Evolutionary conservation across 2,797 vertebrate genomes (phyloP), one percentile per base, ranked within the genome.

Genomic region (Bovichtus variegatus): DNA sequence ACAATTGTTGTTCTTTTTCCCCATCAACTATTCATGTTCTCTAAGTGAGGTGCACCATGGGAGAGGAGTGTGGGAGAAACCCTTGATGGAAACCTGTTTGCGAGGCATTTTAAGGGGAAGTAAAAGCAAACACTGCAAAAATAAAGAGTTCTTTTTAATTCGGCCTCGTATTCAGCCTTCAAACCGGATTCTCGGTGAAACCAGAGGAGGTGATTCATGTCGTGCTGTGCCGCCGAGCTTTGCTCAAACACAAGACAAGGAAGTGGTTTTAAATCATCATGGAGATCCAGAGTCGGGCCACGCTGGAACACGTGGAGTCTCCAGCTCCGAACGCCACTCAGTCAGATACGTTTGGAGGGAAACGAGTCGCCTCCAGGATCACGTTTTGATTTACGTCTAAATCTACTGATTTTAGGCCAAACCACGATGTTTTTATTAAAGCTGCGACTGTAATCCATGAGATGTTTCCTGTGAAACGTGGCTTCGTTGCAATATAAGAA

Each of bases 1-100:
- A 94, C 88, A 87, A 93, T 91, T 94, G 94, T 94, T 95, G 94
- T 96, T 95, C 90, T 92, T 91, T 91, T 89, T 71, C n/a, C 57
- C 53, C 86, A 94, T 96, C 86, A 94, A 94, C 83, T 92, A 95
- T 96, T 94, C 80, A 95, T 94, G 84, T 29, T 65, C 31, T 72
- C 79, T 91, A 92, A 91, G 87, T 90, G 91, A 89, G 84, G 80
- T 79, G 92, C 92, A 87, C 78, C 79, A 27, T 70, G 84, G 89
- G 92, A 92, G 69, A 74, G 23, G 46, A 74, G 81, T 71, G 81
- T 54, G 74, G 71, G 82, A 78, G 68, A 76, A 78, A 76, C 59
- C 62, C 69, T 58, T 9, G 6, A 64, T 5, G 41, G 69, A 72
- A 74, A 66, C 74, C 64, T 64, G 76, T 74, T 78, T 91, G 74